Percentiles rank a stretch among this genome's conserved stretches.
Evolutionary conservation across 2,113 vertebrate species (phyloP).

Genomic region (Athene noctua): DNA sequence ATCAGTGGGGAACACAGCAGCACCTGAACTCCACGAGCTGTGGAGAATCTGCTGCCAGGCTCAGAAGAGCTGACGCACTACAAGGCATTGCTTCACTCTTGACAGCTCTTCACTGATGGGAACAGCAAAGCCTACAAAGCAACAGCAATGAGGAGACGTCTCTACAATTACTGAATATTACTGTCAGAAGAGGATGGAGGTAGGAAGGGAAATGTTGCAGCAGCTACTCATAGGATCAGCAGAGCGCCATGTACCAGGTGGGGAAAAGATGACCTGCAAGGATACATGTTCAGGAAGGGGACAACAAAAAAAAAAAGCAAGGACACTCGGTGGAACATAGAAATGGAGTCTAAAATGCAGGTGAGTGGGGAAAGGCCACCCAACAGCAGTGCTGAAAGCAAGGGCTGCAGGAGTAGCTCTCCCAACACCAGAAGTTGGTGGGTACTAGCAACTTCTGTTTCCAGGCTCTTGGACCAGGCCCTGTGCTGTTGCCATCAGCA

Average conservation of each 20-base stretch:
- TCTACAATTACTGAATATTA: neutral
- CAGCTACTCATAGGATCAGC: neutral
- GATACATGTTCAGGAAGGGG: neutral
- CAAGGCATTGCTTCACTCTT: neutral
- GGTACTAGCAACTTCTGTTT: neutral
- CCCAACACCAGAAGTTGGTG: neutral
- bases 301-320: neutral
- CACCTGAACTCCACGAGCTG: neutral
- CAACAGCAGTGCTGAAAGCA: neutral
- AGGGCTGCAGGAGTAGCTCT: too few relatives aligned
- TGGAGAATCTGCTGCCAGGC: neutral
- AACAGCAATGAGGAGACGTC: neutral
- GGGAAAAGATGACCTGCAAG: neutral
- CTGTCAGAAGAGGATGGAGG: neutral
- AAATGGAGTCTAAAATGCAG: neutral
- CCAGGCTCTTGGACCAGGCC: neutral
- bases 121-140: neutral
- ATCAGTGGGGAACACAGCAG: fast-evolving
- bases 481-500: neutral
- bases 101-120: neutral
- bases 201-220: neutral
- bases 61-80: neutral
- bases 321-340: neutral
- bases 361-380: neutral
- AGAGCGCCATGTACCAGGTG: fast-evolving